phyloP scores from a whole-genome alignment of 2,888 invertebrate genomes.

The Caenorhabditis imperialis region DNA sequence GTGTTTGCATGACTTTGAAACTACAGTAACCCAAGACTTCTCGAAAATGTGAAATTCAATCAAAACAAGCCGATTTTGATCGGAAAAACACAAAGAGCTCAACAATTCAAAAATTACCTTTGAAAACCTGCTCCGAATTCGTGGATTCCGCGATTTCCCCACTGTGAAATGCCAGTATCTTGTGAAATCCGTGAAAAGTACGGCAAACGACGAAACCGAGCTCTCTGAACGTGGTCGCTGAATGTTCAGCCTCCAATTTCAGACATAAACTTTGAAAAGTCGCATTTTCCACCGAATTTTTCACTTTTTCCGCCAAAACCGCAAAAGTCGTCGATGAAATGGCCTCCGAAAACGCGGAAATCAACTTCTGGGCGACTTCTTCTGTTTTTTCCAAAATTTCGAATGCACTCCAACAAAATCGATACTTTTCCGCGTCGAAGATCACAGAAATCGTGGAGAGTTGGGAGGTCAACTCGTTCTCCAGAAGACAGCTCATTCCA shows the following conservation, averaged over 20 bases:
- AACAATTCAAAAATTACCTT: neutral
- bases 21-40: no score
- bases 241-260: conserved; percentile 60
- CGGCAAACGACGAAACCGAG: conserved; percentile 69
- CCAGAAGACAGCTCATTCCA: conserved; percentile 51
- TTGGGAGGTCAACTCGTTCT: conserved; percentile 63
- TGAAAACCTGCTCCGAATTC: conserved; percentile 19
- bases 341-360: conserved; percentile 16
- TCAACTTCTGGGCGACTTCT: conserved; percentile 75
- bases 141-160: conserved; percentile 57
- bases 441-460: conserved; percentile 75
- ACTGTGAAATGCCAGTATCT: conserved; percentile 67
- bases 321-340: conserved; percentile 32
- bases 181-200: conserved; percentile 67
- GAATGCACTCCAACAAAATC: conserved; percentile 90
- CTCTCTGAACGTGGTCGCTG: conserved; percentile 63
- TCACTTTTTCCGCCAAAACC: conserved; percentile 25
- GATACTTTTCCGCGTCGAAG: conserved; percentile 87
- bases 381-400: conserved; percentile 88
- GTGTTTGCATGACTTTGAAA: no score
- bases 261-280: conserved; percentile 33
- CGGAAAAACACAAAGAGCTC: no score
- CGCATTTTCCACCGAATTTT: conserved; percentile 2
- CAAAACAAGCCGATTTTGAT: no score
- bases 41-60: no score